Conservation (phyloP, 2,113 vertebrate genomes). For the Sturnus vulgaris region DNA sequence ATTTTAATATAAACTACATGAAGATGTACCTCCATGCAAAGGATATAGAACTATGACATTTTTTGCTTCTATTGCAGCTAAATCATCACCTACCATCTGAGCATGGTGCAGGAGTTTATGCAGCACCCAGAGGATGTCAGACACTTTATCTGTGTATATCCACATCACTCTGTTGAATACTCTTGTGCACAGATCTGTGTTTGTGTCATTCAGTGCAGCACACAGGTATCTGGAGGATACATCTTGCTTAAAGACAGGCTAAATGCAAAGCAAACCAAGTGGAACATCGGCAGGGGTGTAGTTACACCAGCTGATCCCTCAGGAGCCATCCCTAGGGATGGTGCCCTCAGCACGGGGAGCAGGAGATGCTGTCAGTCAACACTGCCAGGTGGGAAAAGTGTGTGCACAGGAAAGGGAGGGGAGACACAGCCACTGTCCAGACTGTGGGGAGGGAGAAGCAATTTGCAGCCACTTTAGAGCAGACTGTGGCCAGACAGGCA, state of each 20-base stretch:
- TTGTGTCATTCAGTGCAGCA: not conserved
- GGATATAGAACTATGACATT: not conserved
- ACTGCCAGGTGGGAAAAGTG: not conserved
- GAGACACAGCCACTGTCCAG: not conserved
- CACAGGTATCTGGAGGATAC: not conserved
- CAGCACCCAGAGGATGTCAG: not conserved
- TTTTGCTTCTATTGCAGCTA: not conserved
- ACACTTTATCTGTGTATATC: not conserved
- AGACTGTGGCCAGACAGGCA: not conserved
- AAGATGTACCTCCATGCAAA: not conserved
- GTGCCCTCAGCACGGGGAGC: not conserved
- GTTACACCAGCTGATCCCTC: not conserved
- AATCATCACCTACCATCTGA: not conserved
- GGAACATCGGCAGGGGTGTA: not conserved
- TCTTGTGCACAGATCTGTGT: not conserved
- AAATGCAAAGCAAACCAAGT: not conserved
- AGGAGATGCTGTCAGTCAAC: not conserved
- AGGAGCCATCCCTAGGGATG: rapidly evolving
- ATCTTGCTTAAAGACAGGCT: not conserved
- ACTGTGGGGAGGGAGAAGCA: not conserved
- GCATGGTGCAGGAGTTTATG: not conserved
- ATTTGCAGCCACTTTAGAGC: not conserved
- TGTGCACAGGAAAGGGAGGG: not conserved
- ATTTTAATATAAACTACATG: not conserved
- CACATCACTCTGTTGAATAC: not conserved